A percentile compares a stretch with the other conserved stretches of the same genome.
Conservation (phyloP, 2,113 vertebrate species). For the Vulpes ferrilata region DNA sequence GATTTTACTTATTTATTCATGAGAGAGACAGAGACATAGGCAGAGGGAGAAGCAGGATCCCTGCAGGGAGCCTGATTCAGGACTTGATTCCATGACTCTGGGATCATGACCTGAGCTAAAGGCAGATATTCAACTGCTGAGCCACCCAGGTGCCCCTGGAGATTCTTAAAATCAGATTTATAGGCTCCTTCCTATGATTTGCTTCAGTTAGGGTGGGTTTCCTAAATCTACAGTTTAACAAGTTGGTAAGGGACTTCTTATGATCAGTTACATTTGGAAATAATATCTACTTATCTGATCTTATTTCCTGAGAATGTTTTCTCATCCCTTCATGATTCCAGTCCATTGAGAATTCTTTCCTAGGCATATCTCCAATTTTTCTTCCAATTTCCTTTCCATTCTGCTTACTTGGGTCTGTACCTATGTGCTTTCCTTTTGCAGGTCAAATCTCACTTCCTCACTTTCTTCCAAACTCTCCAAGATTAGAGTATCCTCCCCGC, state of each 20-base stretch:
- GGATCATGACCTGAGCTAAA: no score
- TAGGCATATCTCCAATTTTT: neutral
- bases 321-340: neutral
- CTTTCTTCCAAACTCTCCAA: neutral
- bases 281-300: neutral
- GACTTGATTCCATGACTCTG: no score
- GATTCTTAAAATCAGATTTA: constrained; percentile 5
- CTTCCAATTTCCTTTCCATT: neutral
- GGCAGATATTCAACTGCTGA: no score
- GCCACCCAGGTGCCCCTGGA: no score
- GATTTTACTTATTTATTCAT: no score
- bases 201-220: neutral
- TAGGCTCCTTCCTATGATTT: neutral
- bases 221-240: neutral
- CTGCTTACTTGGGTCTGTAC: neutral
- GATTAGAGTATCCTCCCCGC: neutral
- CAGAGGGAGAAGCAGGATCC: no score
- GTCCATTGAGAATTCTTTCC: neutral
- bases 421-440: neutral
- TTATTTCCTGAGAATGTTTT: neutral
- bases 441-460: neutral
- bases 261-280: neutral
- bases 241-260: neutral
- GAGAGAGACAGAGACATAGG: no score
- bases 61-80: no score